A percentile compares a stretch with the other conserved stretches of the same genome.
Conservation (phyloP, 2,113 vertebrate species). For the Apteryx owenii region DNA sequence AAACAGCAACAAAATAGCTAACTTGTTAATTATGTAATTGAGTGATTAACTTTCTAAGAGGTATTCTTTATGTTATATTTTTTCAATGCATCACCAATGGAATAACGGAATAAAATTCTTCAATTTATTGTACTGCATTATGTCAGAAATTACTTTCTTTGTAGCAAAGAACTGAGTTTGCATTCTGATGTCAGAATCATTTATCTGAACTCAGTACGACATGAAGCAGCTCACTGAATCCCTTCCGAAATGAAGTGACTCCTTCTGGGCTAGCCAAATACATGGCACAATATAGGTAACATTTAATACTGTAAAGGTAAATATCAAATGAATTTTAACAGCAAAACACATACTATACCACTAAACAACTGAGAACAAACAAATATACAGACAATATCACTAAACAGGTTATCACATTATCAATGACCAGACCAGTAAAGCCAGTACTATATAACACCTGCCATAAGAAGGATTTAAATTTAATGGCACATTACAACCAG, state of each 20-base stretch:
- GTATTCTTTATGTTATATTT: background rate
- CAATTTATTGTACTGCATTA: background rate
- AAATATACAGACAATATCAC: background rate
- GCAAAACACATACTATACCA: background rate
- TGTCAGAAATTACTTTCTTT: background rate
- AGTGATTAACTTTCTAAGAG: rapidly evolving
- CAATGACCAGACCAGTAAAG: background rate
- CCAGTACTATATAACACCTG: background rate
- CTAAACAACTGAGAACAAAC: background rate
- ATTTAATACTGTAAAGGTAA: background rate
- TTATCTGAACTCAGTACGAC: background rate
- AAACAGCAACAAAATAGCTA: background rate
- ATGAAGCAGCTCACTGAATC: background rate
- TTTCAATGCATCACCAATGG: background rate
- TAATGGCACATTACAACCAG: background rate
- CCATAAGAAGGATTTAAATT: background rate
- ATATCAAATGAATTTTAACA: background rate
- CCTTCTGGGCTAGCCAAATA: background rate
- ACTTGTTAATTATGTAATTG: background rate
- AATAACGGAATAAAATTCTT: background rate
- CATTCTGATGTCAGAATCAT: background rate
- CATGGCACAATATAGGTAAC: background rate
- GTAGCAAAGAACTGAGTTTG: too few relatives aligned
- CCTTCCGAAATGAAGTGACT: background rate
- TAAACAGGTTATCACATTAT: background rate